Evolutionary conservation across 2,888 invertebrate genomes (phyloP), one percentile per base, ranked within the genome.

Genomic region (Carpatolechia fugitivella): DNA sequence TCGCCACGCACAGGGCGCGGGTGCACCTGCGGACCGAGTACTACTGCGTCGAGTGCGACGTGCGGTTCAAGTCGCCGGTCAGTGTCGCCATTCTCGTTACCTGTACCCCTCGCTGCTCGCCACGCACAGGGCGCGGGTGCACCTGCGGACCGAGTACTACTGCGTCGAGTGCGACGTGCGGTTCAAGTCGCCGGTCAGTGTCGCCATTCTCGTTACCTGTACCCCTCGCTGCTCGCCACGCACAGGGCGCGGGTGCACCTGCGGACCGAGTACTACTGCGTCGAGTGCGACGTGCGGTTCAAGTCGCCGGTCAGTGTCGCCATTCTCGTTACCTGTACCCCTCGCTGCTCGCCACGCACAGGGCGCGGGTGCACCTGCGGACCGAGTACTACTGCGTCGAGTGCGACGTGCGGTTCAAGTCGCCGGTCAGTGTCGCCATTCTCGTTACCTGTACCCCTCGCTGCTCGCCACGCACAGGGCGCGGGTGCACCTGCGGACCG

Each of bases 1-100:
- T 89, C 18, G 68, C 74, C 35, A 72, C 72, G 3, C 90, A 90
- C 59, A 61, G 72, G 16, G 62, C 64, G 0, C 63, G 76, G 0
- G 85, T 80, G 29, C 87, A 87, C 60, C 71, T 73, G 38, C 59
- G 69, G 2, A 67, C 68, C 16, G 84, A 88, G 20, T 82, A 77
- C 55, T 90, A 90, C 61, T 90, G 90, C 60, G 90, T 90, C 2
- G 90, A 90, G 60, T 90, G 90, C 48, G 88, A 90, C 54, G 64
- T 82, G 7, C 70, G 70, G 31, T 90, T 89, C 60, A 83, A 82
- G 41, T 80, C 83, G 0, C 70, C 69, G 66, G 85, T 85, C 38
- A 77, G 79, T 66, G 14, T n/a, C n/a, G n/a, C n/a, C n/a, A n/a
- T n/a, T n/a, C n/a, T n/a, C n/a, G n/a, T n/a, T n/a, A n/a, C 60